These are phyloP conservation scores for Sphyrna mokarran DNA, from an alignment of 2,113 vertebrate genomes.

Conservation along the genomic window DNA sequence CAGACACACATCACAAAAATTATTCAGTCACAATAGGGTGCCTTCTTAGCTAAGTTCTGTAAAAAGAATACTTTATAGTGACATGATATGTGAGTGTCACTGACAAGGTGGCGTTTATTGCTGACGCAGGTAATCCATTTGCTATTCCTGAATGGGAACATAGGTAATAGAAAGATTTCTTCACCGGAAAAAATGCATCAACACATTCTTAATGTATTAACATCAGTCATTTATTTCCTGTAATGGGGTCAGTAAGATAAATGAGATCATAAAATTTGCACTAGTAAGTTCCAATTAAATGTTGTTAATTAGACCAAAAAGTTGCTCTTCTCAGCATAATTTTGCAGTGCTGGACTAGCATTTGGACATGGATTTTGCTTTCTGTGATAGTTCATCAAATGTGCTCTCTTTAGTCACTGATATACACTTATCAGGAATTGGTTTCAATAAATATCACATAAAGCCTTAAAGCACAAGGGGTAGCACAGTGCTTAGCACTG, in stretches of 20 bases:
- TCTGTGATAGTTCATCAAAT: not conserved
- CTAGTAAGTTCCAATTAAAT: not conserved
- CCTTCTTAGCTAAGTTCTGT: not conserved
- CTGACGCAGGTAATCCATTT: not conserved
- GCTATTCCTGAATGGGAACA: not conserved
- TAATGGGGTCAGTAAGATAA: conserved; percentile 1
- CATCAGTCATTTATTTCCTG: not conserved
- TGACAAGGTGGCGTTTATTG: not conserved
- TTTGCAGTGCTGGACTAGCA: not conserved
- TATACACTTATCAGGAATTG: not conserved
- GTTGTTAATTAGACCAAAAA: not conserved
- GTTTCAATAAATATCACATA: not conserved
- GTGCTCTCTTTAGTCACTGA: not conserved
- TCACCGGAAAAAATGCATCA: not conserved
- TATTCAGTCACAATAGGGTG: not conserved
- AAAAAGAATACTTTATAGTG: not conserved
- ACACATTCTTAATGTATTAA: not conserved
- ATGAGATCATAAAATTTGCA: conserved; percentile 1
- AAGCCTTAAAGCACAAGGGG: not conserved
- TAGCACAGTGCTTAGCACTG: no score
- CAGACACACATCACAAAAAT: not conserved
- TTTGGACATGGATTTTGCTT: not conserved
- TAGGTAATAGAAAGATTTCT: not conserved
- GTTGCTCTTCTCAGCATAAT: not conserved
- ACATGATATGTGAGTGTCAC: not conserved